Evolutionary conservation across 2,797 vertebrate genomes (phyloP).

Genomic region (Apogon talboti): DNA sequence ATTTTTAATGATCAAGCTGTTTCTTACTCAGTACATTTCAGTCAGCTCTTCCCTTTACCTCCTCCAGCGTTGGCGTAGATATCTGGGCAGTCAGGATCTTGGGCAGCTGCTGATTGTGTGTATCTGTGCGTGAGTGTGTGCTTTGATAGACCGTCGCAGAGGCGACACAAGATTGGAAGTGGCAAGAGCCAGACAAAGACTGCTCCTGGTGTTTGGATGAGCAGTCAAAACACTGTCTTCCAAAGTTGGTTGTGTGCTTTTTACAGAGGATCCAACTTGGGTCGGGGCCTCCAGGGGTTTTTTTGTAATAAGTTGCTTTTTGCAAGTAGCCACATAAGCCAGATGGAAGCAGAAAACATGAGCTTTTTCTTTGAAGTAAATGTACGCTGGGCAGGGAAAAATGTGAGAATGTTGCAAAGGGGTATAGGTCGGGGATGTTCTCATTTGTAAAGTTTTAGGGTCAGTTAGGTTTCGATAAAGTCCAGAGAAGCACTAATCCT

Average conservation of each 20-base stretch:
- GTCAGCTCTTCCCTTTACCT: slow-evolving; percentile 63
- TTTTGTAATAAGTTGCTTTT: slow-evolving; percentile 68
- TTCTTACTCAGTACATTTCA: slow-evolving; percentile 62
- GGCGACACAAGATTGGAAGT: slow-evolving; percentile 65
- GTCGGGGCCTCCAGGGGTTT: slow-evolving; percentile 64
- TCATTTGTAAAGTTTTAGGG: slow-evolving; percentile 69
- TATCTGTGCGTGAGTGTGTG: slow-evolving; percentile 61
- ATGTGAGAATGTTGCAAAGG: slow-evolving; percentile 66
- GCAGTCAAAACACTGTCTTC: slow-evolving; percentile 67
- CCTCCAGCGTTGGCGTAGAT: slow-evolving; percentile 50
- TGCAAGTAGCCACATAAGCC: slow-evolving; percentile 77
- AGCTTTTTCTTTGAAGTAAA: slow-evolving; percentile 65
- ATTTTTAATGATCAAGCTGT: slow-evolving; percentile 53
- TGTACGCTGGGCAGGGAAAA: slow-evolving; percentile 61
- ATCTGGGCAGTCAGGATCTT: slow-evolving; percentile 67
- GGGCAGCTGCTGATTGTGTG: slow-evolving; percentile 77
- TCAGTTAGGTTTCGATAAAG: slow-evolving; percentile 69
- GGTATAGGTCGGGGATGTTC: slow-evolving; percentile 62
- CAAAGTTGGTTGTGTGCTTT: slow-evolving; percentile 80
- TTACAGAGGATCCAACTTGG: slow-evolving; percentile 71
- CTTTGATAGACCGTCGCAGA: slow-evolving; percentile 69
- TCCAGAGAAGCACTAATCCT: slow-evolving; percentile 72
- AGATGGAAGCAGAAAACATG: slow-evolving; percentile 74
- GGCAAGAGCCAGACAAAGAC: slow-evolving; percentile 57
- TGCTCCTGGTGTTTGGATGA: slow-evolving; percentile 58